Conservation (phyloP, 2,113 vertebrate species). For the Struthidea cinerea region DNA sequence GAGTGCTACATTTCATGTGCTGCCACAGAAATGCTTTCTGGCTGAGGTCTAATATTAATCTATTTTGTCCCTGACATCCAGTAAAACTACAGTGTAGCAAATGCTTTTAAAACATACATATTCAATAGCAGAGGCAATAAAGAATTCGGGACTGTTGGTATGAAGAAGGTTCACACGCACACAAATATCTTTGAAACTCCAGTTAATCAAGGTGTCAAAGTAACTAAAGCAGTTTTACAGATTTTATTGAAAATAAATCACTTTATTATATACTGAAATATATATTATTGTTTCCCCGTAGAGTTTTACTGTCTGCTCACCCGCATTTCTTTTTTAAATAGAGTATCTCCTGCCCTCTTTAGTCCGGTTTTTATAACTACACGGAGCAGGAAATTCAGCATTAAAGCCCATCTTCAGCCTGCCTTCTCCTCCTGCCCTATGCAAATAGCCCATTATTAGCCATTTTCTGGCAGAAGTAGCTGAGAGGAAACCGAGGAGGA, state of each 20-base stretch:
- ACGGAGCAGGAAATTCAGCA: slow-evolving; percentile 55
- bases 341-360: slow-evolving; percentile 86
- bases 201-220: slow-evolving; percentile 76
- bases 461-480: slow-evolving; percentile 73
- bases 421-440: slow-evolving; percentile 65
- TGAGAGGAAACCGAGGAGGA: slow-evolving; percentile 82
- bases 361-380: slow-evolving; percentile 82
- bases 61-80: slow-evolving; percentile 54
- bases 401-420: slow-evolving; percentile 35
- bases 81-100: slow-evolving; percentile 56
- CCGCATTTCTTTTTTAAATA: slow-evolving; percentile 57
- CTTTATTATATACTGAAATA: slow-evolving; percentile 70
- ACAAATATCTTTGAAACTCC: slow-evolving; percentile 65
- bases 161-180: slow-evolving; percentile 42
- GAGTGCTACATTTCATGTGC: slow-evolving; percentile 48
- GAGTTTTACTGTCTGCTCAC: slow-evolving; percentile 43
- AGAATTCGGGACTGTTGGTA: slow-evolving; percentile 27
- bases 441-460: slow-evolving; percentile 78
- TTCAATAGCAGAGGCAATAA: slow-evolving; percentile 58
- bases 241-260: slow-evolving; percentile 78
- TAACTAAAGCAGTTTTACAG: slow-evolving; percentile 73
- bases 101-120: slow-evolving; percentile 58
- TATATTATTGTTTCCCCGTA: slow-evolving; percentile 62
- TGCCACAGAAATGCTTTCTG: slow-evolving; percentile 55
- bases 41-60: slow-evolving; percentile 58